phyloP scores from a whole-genome alignment of 2,797 vertebrate species.

The Benthosema pterotum region DNA sequence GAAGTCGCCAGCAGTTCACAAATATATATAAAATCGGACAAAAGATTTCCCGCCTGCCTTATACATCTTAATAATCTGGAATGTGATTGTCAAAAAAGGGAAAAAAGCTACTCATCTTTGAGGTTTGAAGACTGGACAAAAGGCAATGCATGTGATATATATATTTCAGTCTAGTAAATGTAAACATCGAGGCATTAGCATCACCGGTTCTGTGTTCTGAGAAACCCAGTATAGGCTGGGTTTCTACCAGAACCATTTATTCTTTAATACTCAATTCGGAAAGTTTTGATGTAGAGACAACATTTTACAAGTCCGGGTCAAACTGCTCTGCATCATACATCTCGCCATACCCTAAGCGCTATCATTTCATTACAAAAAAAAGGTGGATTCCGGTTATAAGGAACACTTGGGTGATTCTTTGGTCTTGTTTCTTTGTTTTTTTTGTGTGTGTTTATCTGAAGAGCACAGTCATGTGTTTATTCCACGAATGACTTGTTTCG shows the following conservation, averaged over 20 bases:
- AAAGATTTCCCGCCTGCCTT: background rate
- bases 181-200: slow-evolving; percentile 11
- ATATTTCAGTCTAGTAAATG: slow-evolving; percentile 15
- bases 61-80: slow-evolving; percentile 15
- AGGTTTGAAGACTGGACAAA: slow-evolving; percentile 16
- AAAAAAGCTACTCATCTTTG: slow-evolving; percentile 20
- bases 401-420: slow-evolving; percentile 35
- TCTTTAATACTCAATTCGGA: slow-evolving; percentile 8
- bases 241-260: slow-evolving; percentile 14
- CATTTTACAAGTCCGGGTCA: slow-evolving; percentile 34
- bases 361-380: slow-evolving; percentile 48
- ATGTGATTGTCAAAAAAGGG: slow-evolving; percentile 7
- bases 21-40: background rate
- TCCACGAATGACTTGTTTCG: slow-evolving; percentile 40
- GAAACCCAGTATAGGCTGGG: slow-evolving; percentile 21
- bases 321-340: slow-evolving; percentile 36
- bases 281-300: slow-evolving; percentile 24
- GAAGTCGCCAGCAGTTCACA: slow-evolving; percentile 32
- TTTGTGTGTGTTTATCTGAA: slow-evolving; percentile 41
- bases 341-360: slow-evolving; percentile 54
- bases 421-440: too few relatives aligned
- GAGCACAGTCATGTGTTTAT: slow-evolving; percentile 41
- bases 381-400: slow-evolving; percentile 32
- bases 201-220: slow-evolving; percentile 11
- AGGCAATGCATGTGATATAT: slow-evolving; percentile 6